Conservation (phyloP, 2,797 vertebrate genomes). For the Sternarchorhynchus goeldii region DNA sequence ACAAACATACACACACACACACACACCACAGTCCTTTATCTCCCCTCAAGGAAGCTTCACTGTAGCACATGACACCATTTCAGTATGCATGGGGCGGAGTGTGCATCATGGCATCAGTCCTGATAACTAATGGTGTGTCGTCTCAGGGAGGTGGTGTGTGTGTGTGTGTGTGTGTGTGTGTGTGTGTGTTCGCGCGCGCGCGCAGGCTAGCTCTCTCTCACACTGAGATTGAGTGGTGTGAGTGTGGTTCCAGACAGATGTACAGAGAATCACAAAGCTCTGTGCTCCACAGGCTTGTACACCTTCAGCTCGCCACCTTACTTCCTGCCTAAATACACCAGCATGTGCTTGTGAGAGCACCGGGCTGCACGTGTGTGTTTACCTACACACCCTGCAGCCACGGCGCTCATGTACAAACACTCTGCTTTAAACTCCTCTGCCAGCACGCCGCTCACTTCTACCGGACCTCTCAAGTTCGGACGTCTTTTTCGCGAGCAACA, state of each 20-base stretch:
- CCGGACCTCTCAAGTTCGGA: too few species aligned
- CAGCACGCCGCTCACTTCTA: too few species aligned
- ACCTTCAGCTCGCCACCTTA: background rate
- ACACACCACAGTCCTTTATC: conserved; percentile 17
- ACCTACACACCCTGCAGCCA: conserved; percentile 3
- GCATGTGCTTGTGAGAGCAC: background rate
- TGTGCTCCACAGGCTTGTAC: conserved; percentile 41
- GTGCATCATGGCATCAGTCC: conserved; percentile 61
- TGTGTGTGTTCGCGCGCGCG: conserved; percentile 38
- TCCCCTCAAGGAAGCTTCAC: conserved; percentile 30
- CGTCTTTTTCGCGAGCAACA: too few species aligned
- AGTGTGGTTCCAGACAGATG: conserved; percentile 56
- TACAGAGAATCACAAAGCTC: conserved; percentile 57
- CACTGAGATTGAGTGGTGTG: conserved; percentile 60
- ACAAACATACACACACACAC: background rate
- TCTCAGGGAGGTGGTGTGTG: conserved; percentile 41
- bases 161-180: conserved; percentile 53
- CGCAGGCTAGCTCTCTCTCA: conserved; percentile 40
- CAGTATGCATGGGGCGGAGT: conserved; percentile 69
- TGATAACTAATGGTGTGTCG: conserved; percentile 63
- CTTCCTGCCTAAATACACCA: conserved; percentile 21
- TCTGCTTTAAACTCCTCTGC: background rate
- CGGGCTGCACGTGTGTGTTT: background rate
- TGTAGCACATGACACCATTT: conserved; percentile 65
- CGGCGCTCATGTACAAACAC: background rate